Evolutionary conservation across 2,113 vertebrate species (phyloP).

Genomic region (Sciurus niger): DNA sequence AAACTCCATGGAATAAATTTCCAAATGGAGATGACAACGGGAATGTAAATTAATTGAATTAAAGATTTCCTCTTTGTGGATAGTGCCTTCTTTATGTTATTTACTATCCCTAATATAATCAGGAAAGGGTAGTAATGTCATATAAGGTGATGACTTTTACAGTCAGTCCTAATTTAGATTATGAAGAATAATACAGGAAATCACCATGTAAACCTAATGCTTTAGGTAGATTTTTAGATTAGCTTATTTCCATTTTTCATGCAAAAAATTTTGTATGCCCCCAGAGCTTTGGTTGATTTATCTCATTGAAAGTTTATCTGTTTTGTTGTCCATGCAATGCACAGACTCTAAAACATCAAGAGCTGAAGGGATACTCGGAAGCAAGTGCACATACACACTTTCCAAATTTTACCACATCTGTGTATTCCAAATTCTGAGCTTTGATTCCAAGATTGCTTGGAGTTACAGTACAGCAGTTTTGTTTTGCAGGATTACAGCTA

Average conservation of each 20-base stretch:
- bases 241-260: constrained; percentile 43
- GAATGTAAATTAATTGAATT: constrained; percentile 50
- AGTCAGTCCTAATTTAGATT: not conserved
- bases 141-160: not conserved
- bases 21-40: not conserved
- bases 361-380: not conserved
- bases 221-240: constrained; percentile 37
- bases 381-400: not conserved
- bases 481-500: constrained; percentile 19
- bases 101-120: not conserved
- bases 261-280: not conserved
- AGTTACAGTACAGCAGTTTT: constrained; percentile 11
- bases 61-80: not conserved
- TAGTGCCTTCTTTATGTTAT: not conserved
- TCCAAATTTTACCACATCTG: constrained; percentile 9
- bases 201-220: not conserved
- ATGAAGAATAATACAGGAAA: constrained; percentile 7
- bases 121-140: not conserved
- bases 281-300: constrained; percentile 27
- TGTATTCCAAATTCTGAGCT: not conserved
- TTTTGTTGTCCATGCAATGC: not conserved
- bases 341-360: not conserved
- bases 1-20: constrained; percentile 29
- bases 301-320: constrained; percentile 30
- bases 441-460: constrained; percentile 22